phyloP scores from a whole-genome alignment of 2,888 invertebrate genomes.

The Machimus rusticus region DNA sequence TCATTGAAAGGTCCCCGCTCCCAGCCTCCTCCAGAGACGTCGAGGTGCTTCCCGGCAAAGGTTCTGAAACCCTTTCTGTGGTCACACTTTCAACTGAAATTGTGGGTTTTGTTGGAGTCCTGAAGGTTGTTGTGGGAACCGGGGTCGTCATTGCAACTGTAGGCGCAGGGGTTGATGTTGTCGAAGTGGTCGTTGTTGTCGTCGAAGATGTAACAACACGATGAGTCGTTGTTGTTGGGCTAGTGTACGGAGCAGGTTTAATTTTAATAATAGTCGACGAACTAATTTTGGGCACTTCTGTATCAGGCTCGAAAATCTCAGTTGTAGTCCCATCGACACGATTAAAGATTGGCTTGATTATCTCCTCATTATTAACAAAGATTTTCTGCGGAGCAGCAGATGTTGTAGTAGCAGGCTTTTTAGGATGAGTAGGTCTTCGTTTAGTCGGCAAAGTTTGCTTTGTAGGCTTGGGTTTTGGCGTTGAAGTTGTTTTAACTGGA shows the following conservation, averaged over 20 bases:
- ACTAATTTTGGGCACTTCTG: constrained; percentile 40
- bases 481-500: constrained; percentile 19
- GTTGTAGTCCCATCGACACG: constrained; percentile 24
- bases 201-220: constrained; percentile 50
- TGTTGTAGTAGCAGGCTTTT: constrained; percentile 51
- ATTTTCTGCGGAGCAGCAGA: constrained; percentile 51
- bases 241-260: constrained; percentile 41
- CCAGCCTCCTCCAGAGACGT: neutral
- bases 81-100: neutral
- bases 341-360: constrained; percentile 52
- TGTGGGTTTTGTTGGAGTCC: neutral
- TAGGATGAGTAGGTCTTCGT: constrained; percentile 52
- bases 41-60: neutral
- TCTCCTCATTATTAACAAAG: constrained; percentile 58
- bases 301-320: neutral
- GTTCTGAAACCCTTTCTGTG: constrained; percentile 1
- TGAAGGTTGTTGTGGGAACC: neutral
- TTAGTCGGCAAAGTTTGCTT: constrained; percentile 29
- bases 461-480: constrained; percentile 40
- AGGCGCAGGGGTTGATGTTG: constrained; percentile 49
- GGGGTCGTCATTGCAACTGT: neutral
- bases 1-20: neutral
- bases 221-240: constrained; percentile 51
- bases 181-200: constrained; percentile 49
- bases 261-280: constrained; percentile 46